These are phyloP conservation scores for Agrochola macilenta DNA, from an alignment of 2,888 invertebrate species.

Conservation along the genomic window DNA sequence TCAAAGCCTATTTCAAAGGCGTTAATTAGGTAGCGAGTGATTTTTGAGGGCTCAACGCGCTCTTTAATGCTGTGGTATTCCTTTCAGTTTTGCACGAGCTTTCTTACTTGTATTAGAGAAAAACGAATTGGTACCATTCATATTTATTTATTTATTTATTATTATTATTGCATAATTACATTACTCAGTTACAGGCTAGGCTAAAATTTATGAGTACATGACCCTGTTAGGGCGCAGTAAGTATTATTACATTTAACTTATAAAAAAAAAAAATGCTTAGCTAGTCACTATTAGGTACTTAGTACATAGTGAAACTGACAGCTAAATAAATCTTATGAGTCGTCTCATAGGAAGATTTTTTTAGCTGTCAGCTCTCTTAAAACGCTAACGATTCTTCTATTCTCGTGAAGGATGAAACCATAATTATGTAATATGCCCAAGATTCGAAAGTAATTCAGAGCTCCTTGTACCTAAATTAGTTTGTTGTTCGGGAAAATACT, in stretches of 20 bases:
- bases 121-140: neutral
- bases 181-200: too few relatives aligned
- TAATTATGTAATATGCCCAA: neutral
- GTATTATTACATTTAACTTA: too few relatives aligned
- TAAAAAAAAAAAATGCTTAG: too few relatives aligned
- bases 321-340: neutral
- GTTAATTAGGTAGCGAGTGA: slow-evolving; percentile 15
- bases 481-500: neutral
- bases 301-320: neutral
- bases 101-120: neutral
- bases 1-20: slow-evolving; percentile 31
- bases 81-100: neutral
- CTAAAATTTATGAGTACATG: too few relatives aligned
- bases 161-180: too few relatives aligned
- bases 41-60: neutral
- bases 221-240: too few relatives aligned
- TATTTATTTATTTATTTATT: too few relatives aligned
- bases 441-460: neutral
- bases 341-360: too few relatives aligned
- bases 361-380: neutral
- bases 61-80: neutral
- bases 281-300: neutral
- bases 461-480: neutral
- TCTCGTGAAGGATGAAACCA: neutral
- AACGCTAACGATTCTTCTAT: neutral